Conservation (phyloP, 2,888 invertebrate species). For the Ptilodon capucinus region DNA sequence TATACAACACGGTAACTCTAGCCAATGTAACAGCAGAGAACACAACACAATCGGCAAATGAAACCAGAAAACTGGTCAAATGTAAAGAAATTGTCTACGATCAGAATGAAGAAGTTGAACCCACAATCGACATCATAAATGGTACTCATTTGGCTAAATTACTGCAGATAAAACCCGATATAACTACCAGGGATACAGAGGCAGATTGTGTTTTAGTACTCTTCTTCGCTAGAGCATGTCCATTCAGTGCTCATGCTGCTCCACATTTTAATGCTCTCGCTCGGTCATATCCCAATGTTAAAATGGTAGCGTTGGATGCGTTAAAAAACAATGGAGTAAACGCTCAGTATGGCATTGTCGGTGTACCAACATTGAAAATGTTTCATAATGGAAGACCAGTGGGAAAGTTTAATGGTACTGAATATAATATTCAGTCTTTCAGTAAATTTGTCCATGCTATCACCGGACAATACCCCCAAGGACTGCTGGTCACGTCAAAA, state of each 20-base stretch:
- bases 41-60: constrained; percentile 58
- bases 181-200: constrained; percentile 85
- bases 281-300: constrained; percentile 92
- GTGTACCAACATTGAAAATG: constrained; percentile 93
- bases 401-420: constrained; percentile 92
- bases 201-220: constrained; percentile 90
- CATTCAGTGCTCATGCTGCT: constrained; percentile 94
- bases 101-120: constrained; percentile 56
- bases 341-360: constrained; percentile 95
- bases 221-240: constrained; percentile 95
- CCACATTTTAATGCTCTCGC: constrained; percentile 95
- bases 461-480: constrained; percentile 86
- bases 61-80: constrained; percentile 70
- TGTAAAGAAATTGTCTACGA: constrained; percentile 70
- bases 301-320: constrained; percentile 95
- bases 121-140: constrained; percentile 86
- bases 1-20: constrained; percentile 72
- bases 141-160: constrained; percentile 86
- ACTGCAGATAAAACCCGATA: constrained; percentile 84
- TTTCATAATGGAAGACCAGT: constrained; percentile 95
- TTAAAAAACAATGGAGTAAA: constrained; percentile 91
- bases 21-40: constrained; percentile 69
- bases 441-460: constrained; percentile 89
- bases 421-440: constrained; percentile 90
- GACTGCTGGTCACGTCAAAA: constrained; percentile 87